Evolutionary conservation across 2,797 vertebrate genomes (phyloP), one percentile per base, ranked within the genome.

Genomic region (Acrocephalus scirpaceus): DNA sequence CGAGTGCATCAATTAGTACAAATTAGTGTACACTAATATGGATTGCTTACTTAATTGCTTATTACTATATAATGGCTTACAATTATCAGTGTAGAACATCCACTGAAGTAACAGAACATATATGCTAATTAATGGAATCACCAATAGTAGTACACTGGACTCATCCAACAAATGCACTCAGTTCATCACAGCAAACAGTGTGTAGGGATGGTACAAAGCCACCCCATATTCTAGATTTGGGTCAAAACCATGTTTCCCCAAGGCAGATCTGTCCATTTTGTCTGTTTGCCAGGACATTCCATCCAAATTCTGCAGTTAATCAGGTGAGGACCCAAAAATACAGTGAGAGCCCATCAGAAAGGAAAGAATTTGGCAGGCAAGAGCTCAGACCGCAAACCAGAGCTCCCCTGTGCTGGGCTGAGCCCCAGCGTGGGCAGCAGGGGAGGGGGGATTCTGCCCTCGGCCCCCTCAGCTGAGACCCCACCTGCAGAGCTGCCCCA

Each of bases 261-360:
- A 60, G 60, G 14, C 4, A 65, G 66, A 42, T 32, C 8, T 40
- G 8, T 40, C 67, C 0, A 0, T 32, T 58, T 62, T 21, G 3
- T 45, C 32, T 73, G 5, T 27, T 30, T 72, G 19, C 22, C 58
- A 53, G 54, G 80, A 30, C 25, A 26, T 75, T 62, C 25, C 20
- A 26, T 45, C 16, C 23, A n/a, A 60, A 77, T n/a, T 32, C 12
- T 40, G 30, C 9, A 20, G 13, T 32, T 79, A 8, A 45, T 48
- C 25, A 17, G 6, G 2, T 40, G 13, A 70, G 16, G 13, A 56
- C 8, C 5, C 20, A 20, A 23, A 79, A 44, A 11, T 8, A 1
- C 19, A 44, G 8, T 34, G 44, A 40, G 53, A 69, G 2, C 2
- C 26, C 8, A 11, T 30, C 30, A 8, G 7, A 5, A 21, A 7